Base-by-base conservation (phyloP, 2,888 invertebrate species). In the Lasioglossum calceatum region DNA sequence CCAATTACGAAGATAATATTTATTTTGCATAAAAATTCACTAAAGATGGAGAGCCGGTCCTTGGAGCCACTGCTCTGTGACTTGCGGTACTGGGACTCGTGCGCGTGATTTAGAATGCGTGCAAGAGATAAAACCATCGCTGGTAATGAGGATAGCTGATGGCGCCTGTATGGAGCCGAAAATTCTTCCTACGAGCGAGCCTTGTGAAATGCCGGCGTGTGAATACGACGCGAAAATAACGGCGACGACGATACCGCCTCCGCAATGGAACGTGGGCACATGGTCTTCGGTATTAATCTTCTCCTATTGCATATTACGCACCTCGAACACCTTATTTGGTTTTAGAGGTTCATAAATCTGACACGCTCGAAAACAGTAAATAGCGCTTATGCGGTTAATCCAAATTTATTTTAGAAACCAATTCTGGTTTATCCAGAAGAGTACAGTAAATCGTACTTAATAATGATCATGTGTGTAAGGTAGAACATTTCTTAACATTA, bases 41-140 rank as follows among this genome's bases (percentile, higher is more conserved):
- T 67, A 44, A 77, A 94, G 94, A 87, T 99, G 98, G 98, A 96
- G 97, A 72, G 96, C 97, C 0, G 96, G 96, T 1, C 96, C 97
- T 12, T 99, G 98, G 98, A 97, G 97, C 8, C 96, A 97, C 0
- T 99, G 99, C 92, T 97, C 97, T 8, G 96, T 95, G 23, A 96
- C 97, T 0, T 98, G 99, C 94, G 97, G 98, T 0, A 96, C 97
- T 23, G 98, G 98, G 0, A 96, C 96, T 36, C 97, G 97, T 90
- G 97, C 96, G 0, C 96, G 98, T 54, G 96, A 97, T 32, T 96
- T 98, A 4, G 97, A 97, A 85, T 99, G 98, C 95, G 97, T 97
- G 78, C 97, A 97, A 92, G 95, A 96, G 88, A 95, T 96, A 67
- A 96, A 96, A 1, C 93, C 96, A 1, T 95, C 96, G 23, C 89